Evolutionary conservation across 2,888 invertebrate species (phyloP), one percentile per base, ranked within the genome.

Genomic region (Cosmia trapezina): DNA sequence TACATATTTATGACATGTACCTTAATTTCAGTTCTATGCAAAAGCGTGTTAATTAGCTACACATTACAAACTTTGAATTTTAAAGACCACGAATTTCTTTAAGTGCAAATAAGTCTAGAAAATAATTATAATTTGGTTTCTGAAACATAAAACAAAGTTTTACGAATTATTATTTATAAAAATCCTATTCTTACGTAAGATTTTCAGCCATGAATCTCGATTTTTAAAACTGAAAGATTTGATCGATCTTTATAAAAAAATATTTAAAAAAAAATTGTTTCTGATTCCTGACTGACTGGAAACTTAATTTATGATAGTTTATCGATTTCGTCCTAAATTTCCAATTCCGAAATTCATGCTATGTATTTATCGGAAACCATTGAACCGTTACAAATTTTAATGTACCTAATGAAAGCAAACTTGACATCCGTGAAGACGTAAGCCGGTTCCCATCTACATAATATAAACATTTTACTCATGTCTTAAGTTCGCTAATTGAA

Each of bases 401-500:
- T 73, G 62, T 70, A 28, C 2, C 2, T 28, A 81, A 75, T 67
- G 59, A 63, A 76, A 65, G 28, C 60, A 80, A 73, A 76, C 63
- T 78, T 61, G 43, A 71, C 64, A 79, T 61, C 61, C 69, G 65
- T 59, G 59, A 68, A 70, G 65, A 76, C 77, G 56, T 72, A 73
- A 78, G 71, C 68, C 67, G 61, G 45, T 59, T 69, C 59, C 59
- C 41, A 73, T 66, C 73, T 79, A 74, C 74, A 81, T 83, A 83
- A 74, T 83, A 83, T 81, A 87, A 88, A 84, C 83, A 86, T 87
- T 86, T 85, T 83, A 85, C 83, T 83, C 84, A 73, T 80, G 83
- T 87, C 86, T 87, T 87, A 85, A 89, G 87, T 89, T 89, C 78
- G 83, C 87, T 91, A 90, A 90, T 90, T 88, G 86, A 84, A 86